A percentile compares a stretch with the other conserved stretches of the same genome.
phyloP scores from a whole-genome alignment of 1,140 invertebrate species.

The Xylocopa sonorina region DNA sequence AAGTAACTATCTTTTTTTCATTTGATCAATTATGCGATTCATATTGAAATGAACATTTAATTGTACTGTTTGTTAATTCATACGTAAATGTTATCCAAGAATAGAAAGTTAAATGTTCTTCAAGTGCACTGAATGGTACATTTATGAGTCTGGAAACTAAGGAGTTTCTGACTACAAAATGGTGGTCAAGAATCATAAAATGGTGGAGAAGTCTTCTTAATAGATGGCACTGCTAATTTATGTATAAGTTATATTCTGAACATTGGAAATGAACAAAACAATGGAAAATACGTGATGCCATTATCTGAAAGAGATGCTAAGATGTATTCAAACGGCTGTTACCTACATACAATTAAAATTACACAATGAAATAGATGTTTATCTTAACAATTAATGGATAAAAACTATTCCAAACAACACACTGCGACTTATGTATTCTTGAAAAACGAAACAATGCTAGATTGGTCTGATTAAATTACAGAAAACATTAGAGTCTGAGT shows the following conservation, averaged over 20 bases:
- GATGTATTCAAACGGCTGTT: neutral
- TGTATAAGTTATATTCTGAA: neutral
- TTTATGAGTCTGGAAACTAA: conserved; percentile 3
- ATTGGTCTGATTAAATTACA: conserved; percentile 77
- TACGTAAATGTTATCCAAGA: neutral
- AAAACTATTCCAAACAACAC: conserved; percentile 74
- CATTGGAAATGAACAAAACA: neutral
- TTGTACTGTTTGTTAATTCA: neutral
- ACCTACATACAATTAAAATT: neutral
- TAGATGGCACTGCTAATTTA: conserved; percentile 29
- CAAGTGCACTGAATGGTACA: neutral
- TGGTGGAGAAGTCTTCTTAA: conserved; percentile 52
- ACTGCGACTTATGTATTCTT: conserved; percentile 9
- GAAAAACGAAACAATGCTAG: conserved; percentile 32
- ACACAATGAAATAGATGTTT: neutral
- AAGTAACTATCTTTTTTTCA: conserved; percentile 6
- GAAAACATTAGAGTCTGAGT: conserved; percentile 85
- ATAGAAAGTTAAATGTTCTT: neutral
- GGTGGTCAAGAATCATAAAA: conserved; percentile 66
- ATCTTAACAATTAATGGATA: neutral
- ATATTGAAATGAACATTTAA: neutral
- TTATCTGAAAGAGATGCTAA: neutral
- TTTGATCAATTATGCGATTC: neutral
- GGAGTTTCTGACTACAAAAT: conserved; percentile 61
- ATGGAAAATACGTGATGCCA: neutral